Conservation (phyloP, 2,113 vertebrate genomes). For the Solea solea region DNA sequence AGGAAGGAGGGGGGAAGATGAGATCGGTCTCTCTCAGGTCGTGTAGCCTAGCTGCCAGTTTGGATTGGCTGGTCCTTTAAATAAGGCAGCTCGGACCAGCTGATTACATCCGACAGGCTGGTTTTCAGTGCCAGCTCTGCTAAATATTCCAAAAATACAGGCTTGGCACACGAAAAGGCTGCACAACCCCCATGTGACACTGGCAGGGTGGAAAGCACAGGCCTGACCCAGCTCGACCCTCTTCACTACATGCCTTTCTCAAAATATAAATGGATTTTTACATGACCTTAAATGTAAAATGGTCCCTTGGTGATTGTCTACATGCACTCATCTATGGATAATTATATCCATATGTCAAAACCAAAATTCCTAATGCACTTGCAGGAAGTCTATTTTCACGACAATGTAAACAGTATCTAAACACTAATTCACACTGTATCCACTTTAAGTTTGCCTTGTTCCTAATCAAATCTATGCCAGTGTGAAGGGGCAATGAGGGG, state of each 20-base stretch:
- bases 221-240: neutral
- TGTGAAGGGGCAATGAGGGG: neutral
- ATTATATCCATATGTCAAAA: constrained; percentile 21
- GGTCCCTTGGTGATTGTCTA: neutral
- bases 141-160: constrained; percentile 63
- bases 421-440: neutral
- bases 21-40: constrained; percentile 38
- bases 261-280: neutral
- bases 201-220: constrained; percentile 3
- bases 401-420: neutral
- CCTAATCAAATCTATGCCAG: neutral
- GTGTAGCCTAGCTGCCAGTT: constrained; percentile 57
- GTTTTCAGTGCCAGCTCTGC: constrained; percentile 58
- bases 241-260: neutral
- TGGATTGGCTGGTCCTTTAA: constrained; percentile 60
- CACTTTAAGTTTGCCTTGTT: constrained; percentile 2
- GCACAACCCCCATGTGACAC: constrained; percentile 13
- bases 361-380: neutral
- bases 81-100: constrained; percentile 46
- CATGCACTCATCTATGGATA: neutral
- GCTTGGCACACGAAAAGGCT: constrained; percentile 45
- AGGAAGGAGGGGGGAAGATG: constrained; percentile 1
- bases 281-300: neutral
- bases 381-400: neutral
- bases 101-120: constrained; percentile 76